These are phyloP conservation scores for Pollenia labialis DNA, from an alignment of 2,888 invertebrate species.

Conservation along the genomic window DNA sequence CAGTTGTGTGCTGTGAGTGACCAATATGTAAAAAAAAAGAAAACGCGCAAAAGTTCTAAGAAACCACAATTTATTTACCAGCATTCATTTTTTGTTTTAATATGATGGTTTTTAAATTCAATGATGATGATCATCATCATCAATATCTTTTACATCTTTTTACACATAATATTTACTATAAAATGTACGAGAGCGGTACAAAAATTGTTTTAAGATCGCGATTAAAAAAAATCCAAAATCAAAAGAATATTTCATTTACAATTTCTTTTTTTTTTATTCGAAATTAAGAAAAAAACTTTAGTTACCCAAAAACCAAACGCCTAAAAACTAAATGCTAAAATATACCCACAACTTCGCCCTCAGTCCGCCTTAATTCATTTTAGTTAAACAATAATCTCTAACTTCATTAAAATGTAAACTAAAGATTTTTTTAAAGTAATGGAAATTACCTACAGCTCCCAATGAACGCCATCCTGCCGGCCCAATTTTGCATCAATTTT, in stretches of 20 bases:
- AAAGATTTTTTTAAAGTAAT: too few relatives aligned
- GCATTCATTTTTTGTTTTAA: constrained; percentile 30
- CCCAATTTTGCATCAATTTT: too few relatives aligned
- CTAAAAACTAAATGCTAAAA: too few relatives aligned
- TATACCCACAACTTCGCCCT: too few relatives aligned
- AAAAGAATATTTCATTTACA: too few relatives aligned
- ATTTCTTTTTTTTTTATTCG: not conserved
- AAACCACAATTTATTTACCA: constrained; percentile 47
- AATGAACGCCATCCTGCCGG: too few relatives aligned
- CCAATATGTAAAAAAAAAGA: constrained; percentile 43
- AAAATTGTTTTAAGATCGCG: not conserved
- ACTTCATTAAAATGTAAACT: too few relatives aligned
- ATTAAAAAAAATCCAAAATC: not conserved
- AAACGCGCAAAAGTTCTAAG: constrained; percentile 72
- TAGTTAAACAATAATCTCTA: too few relatives aligned
- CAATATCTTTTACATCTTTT: constrained; percentile 58
- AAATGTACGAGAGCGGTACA: not conserved
- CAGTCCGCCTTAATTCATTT: too few relatives aligned
- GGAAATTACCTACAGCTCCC: too few relatives aligned
- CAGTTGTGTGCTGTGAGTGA: constrained; percentile 58
- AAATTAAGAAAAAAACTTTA: too few relatives aligned
- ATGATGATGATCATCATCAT: constrained; percentile 55
- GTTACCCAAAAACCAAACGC: too few relatives aligned
- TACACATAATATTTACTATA: not conserved
- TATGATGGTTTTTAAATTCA: constrained; percentile 53